Percentiles rank a stretch among this genome's conserved stretches.
Conservation (phyloP, 1,140 invertebrate genomes). For the Metopolophium dirhodum region DNA sequence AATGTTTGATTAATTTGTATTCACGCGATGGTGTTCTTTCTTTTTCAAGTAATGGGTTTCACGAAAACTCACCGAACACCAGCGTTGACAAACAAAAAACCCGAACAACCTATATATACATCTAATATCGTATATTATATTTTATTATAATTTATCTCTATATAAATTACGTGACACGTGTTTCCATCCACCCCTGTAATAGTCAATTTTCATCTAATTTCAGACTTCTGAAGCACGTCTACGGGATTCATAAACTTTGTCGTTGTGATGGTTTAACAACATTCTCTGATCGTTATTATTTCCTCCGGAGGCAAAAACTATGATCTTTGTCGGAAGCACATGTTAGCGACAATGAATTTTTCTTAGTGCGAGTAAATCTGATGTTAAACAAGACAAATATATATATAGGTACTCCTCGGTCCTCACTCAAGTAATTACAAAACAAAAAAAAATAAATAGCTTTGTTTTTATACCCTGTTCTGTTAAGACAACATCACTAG, state of each 20-base stretch:
- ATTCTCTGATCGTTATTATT: neutral
- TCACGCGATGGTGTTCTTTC: neutral
- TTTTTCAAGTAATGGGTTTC: neutral
- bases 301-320: neutral
- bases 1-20: conserved; percentile 7
- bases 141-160: neutral
- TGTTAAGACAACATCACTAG: neutral
- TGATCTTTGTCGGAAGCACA: neutral
- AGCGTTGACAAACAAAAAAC: neutral
- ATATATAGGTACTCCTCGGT: neutral
- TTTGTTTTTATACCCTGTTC: neutral
- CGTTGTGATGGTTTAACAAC: neutral
- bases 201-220: neutral
- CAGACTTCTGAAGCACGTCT: neutral
- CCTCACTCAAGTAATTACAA: neutral
- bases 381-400: too few species aligned
- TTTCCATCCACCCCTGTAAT: neutral
- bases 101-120: neutral
- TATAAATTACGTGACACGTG: neutral
- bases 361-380: neutral
- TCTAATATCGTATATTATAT: neutral
- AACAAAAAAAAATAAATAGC: neutral
- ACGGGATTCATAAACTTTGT: neutral
- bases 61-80: neutral
- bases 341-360: neutral